Evolutionary conservation across 2,797 vertebrate species (phyloP).

Genomic region (Telmatherina bonti): DNA sequence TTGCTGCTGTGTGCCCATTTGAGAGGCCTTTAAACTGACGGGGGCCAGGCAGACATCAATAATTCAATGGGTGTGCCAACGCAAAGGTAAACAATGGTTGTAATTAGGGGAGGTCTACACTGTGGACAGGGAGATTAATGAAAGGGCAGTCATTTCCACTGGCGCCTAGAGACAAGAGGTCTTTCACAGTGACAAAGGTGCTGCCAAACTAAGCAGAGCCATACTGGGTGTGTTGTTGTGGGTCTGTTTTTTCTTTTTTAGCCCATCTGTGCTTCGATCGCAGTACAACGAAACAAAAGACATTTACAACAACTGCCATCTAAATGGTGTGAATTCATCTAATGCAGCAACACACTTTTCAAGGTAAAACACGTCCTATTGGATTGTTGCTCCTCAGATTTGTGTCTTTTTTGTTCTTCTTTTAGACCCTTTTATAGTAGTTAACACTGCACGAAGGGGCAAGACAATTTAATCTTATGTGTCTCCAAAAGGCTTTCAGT

Average conservation of each 20-base stretch:
- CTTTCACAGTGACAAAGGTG: slow-evolving; percentile 58
- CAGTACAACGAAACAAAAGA: background rate
- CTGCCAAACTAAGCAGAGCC: slow-evolving; percentile 60
- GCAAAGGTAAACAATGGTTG: slow-evolving; percentile 82
- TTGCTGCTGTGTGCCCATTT: slow-evolving; percentile 58
- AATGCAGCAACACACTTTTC: background rate
- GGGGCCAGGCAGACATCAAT: slow-evolving; percentile 76
- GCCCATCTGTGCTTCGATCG: slow-evolving; percentile 15
- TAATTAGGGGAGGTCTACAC: slow-evolving; percentile 81
- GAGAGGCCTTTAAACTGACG: slow-evolving; percentile 63
- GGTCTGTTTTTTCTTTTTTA: slow-evolving; percentile 24
- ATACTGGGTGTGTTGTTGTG: slow-evolving; percentile 16
- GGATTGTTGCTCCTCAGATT: background rate
- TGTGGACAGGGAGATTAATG: slow-evolving; percentile 81
- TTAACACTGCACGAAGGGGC: background rate
- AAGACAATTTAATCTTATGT: background rate
- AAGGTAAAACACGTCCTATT: background rate
- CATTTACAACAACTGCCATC: background rate
- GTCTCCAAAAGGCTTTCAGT: background rate
- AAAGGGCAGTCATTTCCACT: slow-evolving; percentile 72
- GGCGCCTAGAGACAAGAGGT: slow-evolving; percentile 67
- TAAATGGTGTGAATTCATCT: background rate
- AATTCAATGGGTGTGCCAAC: slow-evolving; percentile 77
- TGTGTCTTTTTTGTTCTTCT: background rate
- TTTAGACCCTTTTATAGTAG: background rate